Evolutionary conservation across 2,797 vertebrate genomes (phyloP).

Genomic region (Hybognathus amarus): DNA sequence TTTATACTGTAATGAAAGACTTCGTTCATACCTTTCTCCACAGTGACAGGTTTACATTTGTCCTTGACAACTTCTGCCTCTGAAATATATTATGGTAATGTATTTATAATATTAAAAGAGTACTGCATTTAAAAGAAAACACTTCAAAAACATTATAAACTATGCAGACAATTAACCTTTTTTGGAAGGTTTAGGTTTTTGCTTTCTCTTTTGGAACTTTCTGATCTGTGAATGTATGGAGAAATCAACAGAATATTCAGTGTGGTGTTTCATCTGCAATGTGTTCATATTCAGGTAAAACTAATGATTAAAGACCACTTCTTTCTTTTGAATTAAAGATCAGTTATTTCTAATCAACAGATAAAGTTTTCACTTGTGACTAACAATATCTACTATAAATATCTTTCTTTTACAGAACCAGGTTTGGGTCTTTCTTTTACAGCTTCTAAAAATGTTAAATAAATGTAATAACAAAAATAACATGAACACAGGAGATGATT

Average conservation of each 20-base stretch:
- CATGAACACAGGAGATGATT: neutral
- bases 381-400: neutral
- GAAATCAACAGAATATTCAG: neutral
- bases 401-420: conserved; percentile 32
- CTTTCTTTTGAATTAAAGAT: neutral
- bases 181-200: conserved; percentile 56
- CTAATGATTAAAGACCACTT: neutral
- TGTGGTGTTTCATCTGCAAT: neutral
- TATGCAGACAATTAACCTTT: conserved; percentile 46
- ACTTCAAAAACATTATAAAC: neutral
- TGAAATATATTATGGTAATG: neutral
- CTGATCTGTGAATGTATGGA: conserved; percentile 1
- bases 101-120: neutral
- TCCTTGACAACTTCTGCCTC: conserved; percentile 50
- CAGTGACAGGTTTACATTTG: conserved; percentile 39
- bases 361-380: conserved; percentile 12
- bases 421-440: conserved; percentile 18
- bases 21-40: conserved; percentile 62
- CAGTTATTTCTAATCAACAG: neutral
- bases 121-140: neutral
- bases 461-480: neutral
- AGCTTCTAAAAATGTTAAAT: conserved; percentile 58
- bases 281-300: neutral
- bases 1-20: conserved; percentile 50
- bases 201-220: conserved; percentile 58